Evolutionary conservation across 1,140 invertebrate genomes (phyloP).

Genomic region (Drosophila setifemur): DNA sequence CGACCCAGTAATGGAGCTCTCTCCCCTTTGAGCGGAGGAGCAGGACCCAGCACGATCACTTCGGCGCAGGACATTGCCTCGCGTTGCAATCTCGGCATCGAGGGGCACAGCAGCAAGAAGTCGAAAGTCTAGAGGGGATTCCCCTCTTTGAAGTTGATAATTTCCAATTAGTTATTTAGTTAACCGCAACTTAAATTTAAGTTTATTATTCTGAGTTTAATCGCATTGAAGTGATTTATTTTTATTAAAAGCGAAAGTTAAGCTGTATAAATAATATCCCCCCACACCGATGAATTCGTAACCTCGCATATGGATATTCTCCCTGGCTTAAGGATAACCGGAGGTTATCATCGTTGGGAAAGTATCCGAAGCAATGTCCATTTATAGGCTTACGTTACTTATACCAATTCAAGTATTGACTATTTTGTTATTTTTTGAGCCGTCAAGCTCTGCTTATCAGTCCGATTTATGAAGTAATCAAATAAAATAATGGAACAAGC

Average conservation of each 20-base stretch:
- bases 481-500: too few relatives aligned
- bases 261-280: constrained; percentile 21
- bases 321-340: constrained; percentile 1
- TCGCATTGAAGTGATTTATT: constrained; percentile 38
- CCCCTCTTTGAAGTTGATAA: not conserved
- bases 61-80: constrained; percentile 67
- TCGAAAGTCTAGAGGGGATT: constrained; percentile 58
- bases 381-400: constrained; percentile 37
- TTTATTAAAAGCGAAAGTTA: constrained; percentile 2
- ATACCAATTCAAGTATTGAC: constrained; percentile 52
- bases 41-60: constrained; percentile 49
- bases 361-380: constrained; percentile 5
- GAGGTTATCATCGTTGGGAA: constrained; percentile 7
- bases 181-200: constrained; percentile 26
- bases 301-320: constrained; percentile 13
- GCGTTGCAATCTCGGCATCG: constrained; percentile 77
- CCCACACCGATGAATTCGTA: constrained; percentile 31
- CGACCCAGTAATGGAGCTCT: constrained; percentile 68
- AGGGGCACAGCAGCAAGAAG: constrained; percentile 79
- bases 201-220: constrained; percentile 32
- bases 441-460: constrained; percentile 3
- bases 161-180: constrained; percentile 3
- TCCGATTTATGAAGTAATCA: constrained; percentile 1
- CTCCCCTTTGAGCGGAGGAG: constrained; percentile 44
- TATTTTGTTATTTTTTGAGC: constrained; percentile 60